Evolutionary conservation across 2,888 invertebrate species (phyloP), one percentile per base, ranked within the genome.

Genomic region (Ichneumoninae sp.): DNA sequence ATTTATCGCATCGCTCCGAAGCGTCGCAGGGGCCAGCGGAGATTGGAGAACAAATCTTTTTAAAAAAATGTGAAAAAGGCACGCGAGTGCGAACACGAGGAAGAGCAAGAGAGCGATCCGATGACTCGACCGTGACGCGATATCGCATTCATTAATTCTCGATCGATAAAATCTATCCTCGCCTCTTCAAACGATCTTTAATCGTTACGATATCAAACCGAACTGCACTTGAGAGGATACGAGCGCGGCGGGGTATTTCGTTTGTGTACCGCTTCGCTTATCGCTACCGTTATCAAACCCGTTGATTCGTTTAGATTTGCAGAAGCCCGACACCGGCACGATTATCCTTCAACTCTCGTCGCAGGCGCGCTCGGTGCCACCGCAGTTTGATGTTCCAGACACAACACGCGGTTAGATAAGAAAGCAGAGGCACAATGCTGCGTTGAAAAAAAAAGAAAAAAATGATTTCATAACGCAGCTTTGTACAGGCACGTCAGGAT

Each of bases 111-210:
- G 10, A 70, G 40, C n/a, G 33, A 79, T 74, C 63, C 36, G 70
- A 75, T 79, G 52, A 75, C 80, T 80, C 66, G 69, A 22, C 54
- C 16, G 13, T 26, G 6, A 1, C 33, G 47, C 54, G 65, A 65
- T 52, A 68, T 80, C 52, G 70, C 80, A 60, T 80, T 75, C 4
- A 52, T 76, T 40, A 76, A 75, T 71, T n/a, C 19, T 71, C 70
- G 75, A 80, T 80, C 79, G 83, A 80, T 80, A 76, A 83, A 79
- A 57, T 71, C 75, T 80, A 83, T 83, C 13, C 66, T 73, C 76
- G 71, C 36, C 22, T 70, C 70, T 70, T 60, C 60, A 36, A 68
- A 47, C 22, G 69, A 44, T 57, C 50, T 36, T 70, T 50, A 78
- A 78, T 73, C 52, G 40, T 1, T 10, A 19, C 47, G 57, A 22